A percentile compares a stretch with the other conserved stretches of the same genome.
Evolutionary conservation across 92 coral and sea anemone species (phyloP).

Genomic region (Zoanthus solanderi): DNA sequence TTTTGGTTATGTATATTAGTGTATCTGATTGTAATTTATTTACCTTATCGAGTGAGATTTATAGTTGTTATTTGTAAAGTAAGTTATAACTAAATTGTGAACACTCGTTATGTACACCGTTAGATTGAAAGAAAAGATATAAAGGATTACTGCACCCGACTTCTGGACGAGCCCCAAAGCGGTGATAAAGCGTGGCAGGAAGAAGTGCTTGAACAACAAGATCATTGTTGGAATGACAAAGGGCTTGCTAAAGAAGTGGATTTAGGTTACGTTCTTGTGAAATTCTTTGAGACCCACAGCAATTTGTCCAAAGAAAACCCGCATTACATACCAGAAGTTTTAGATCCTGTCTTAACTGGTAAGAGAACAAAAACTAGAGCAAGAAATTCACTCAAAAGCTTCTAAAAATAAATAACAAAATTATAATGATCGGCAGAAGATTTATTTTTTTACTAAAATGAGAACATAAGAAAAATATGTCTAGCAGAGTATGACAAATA

Average conservation of each 20-base stretch:
- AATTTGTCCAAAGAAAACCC: slow-evolving; percentile 49
- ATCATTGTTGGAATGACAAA: slow-evolving; percentile 20
- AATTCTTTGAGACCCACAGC: slow-evolving; percentile 74
- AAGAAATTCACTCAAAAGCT: too few species aligned
- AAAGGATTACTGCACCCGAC: not conserved
- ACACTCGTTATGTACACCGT: too few species aligned
- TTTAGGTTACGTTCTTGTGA: slow-evolving; percentile 66
- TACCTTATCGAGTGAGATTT: too few species aligned
- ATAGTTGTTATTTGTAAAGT: too few species aligned
- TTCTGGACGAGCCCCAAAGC: not conserved
- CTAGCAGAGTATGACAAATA: too few species aligned
- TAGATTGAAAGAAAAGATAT: not conserved
- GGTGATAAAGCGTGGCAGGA: not conserved
- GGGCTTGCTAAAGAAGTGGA: slow-evolving; percentile 39
- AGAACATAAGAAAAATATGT: too few species aligned
- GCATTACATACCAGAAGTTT: not conserved
- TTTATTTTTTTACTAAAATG: too few species aligned
- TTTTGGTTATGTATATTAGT: too few species aligned
- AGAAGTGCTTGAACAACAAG: not conserved
- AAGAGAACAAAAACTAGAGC: not conserved
- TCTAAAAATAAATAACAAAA: too few species aligned
- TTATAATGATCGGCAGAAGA: too few species aligned
- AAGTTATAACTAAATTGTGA: too few species aligned
- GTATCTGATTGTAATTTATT: too few species aligned
- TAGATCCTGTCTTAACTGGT: not conserved